These are phyloP conservation scores for Ochotona princeps DNA, from an alignment of 2,113 vertebrate species.

Conservation along the genomic window DNA sequence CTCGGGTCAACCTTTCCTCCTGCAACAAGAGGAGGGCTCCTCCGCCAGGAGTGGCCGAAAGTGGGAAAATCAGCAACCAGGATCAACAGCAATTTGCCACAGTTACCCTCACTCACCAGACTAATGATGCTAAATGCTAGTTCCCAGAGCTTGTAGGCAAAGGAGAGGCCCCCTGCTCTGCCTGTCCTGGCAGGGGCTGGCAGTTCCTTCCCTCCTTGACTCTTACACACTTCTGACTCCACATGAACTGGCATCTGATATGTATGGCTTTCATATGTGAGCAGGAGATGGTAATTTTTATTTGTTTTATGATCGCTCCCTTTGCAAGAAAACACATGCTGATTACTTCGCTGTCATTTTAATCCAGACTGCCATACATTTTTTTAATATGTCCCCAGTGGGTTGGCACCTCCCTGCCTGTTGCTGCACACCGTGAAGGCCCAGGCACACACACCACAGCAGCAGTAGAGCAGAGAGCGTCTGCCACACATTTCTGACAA, in stretches of 20 bases:
- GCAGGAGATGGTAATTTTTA: conserved; percentile 53
- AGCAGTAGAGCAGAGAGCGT: conserved; percentile 57
- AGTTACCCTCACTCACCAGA: not conserved
- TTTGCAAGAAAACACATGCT: conserved; percentile 69
- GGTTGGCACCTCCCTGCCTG: conserved; percentile 44
- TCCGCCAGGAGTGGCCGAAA: not conserved
- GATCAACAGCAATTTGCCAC: not conserved
- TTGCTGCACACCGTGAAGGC: not conserved
- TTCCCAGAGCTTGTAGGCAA: not conserved
- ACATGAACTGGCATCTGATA: conserved; percentile 7
- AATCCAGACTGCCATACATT: conserved; percentile 59
- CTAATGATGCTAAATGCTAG: not conserved
- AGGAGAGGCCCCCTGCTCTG: not conserved
- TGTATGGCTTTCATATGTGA: conserved; percentile 73
- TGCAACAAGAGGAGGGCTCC: conserved; percentile 39
- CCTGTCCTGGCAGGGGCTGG: not conserved
- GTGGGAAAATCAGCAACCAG: not conserved
- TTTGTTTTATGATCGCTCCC: conserved; percentile 69
- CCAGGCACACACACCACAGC: conserved; percentile 58
- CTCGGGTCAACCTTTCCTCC: conserved; percentile 58
- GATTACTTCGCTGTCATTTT: conserved; percentile 27
- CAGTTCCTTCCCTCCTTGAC: conserved; percentile 28
- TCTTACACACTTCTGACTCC: conserved; percentile 66
- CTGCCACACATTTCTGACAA: conserved; percentile 58
- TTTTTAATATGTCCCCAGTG: conserved; percentile 7